Evolutionary conservation across 1,140 invertebrate species (phyloP), one percentile per base, ranked within the genome.

Genomic region (Drosophila ironensis): DNA sequence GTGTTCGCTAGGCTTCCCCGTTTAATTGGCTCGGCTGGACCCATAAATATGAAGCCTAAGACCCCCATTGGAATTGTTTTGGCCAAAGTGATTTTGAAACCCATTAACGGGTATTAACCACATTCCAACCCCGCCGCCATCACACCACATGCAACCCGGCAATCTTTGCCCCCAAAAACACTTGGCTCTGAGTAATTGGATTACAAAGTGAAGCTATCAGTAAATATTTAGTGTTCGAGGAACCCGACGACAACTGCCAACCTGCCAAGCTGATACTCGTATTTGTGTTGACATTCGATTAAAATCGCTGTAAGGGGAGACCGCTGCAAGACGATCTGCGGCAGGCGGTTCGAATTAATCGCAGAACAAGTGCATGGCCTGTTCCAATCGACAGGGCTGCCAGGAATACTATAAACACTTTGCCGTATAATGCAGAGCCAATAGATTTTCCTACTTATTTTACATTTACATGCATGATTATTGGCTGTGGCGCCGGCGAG

Each of bases 261-360:
- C 63, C 54, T 51, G 24, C 16, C 19, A 38, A 33, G n/a, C n/a
- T n/a, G n/a, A n/a, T n/a, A n/a, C n/a, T n/a, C n/a, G n/a, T n/a
- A n/a, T n/a, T 63, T 51, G 17, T 74, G 42, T 63, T 73, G 70
- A 48, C 50, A 72, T 72, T 78, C 66, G 54, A 37, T 44, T 38
- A 53, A 77, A 77, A 61, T n/a, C n/a, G n/a, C 50, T 33, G 77
- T 74, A 69, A 66, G 59, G 60, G 47, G 47, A 80, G 28, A 54
- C 30, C 51, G 40, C n/a, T 57, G 67, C 30, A 67, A 72, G 24
- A 24, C 40, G 52, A 64, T 24, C 28, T 33, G 45, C 25, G 8
- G 30, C 40, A 28, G 27, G 27, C 45, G 30, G 38, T 68, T 61
- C 47, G 14, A 22, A 41, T 53, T 63, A 78, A 73, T 74, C 51